A percentile compares a stretch with the other conserved stretches of the same genome.
These are phyloP conservation scores for Megalops atlanticus DNA, from an alignment of 2,113 vertebrate species.

Conservation along the genomic window DNA sequence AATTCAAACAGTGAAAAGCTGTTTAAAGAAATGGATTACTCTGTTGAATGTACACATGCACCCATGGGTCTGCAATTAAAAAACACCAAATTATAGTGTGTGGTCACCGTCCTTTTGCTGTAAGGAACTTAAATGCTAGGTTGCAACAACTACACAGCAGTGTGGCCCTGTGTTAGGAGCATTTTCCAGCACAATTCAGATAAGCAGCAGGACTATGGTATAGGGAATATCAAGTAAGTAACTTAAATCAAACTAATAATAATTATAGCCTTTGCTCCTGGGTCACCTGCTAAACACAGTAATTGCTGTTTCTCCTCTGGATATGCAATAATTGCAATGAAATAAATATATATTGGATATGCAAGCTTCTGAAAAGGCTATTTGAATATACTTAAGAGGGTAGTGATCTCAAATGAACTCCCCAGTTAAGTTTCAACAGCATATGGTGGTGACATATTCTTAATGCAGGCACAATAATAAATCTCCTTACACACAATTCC, in stretches of 20 bases:
- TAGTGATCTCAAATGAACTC: not conserved
- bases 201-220: not conserved
- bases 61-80: not conserved
- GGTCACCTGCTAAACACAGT: too few species aligned
- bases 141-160: not conserved
- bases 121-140: not conserved
- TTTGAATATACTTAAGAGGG: too few species aligned
- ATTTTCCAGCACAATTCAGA: not conserved
- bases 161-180: not conserved
- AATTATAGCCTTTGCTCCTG: not conserved
- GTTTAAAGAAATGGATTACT: not conserved
- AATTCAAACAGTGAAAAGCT: not conserved
- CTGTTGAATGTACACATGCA: not conserved
- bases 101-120: not conserved
- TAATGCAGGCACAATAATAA: conserved; percentile 46
- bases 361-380: not conserved
- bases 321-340: not conserved
- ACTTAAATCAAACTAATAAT: not conserved
- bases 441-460: conserved; percentile 54
- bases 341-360: too few species aligned
- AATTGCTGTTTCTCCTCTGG: not conserved
- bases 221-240: not conserved
- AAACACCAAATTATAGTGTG: not conserved
- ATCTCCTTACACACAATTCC: conserved; percentile 41
- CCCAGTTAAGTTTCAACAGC: conserved; percentile 18